Evolutionary conservation across 37 sponge, comb jelly and placozoan genomes (phyloP), one percentile per base, ranked within the genome.

Genomic region (Cliona cf. orientalis): DNA sequence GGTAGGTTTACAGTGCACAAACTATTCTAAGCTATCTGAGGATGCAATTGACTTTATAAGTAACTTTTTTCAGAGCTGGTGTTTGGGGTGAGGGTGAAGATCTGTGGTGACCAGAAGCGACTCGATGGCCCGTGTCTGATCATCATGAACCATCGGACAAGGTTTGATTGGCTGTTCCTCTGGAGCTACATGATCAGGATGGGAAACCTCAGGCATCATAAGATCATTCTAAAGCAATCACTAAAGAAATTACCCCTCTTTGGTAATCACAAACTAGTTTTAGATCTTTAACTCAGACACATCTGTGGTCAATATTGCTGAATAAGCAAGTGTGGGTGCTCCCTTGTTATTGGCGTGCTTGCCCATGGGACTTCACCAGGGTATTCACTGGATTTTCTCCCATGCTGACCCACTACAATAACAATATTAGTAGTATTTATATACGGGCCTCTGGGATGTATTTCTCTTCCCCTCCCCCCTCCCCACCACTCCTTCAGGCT

Each of bases 121-220:
- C 46, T 83, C 17, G 29, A 80, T 35, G 90, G 87, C 45, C 90
- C 91, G 3, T 92, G 86, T 79, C 23, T 97, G 42, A 90, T 97
- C 19, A 87, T 97, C 17, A 32, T 92, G 70, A 97, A 97, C 66
- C 98, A 97, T 59, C 87, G 96, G 23, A 97, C 98, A 37, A 63
- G 95, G 25, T 86, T 95, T 62, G 98, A 97, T 68, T 97, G 98
- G 98, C 49, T 95, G 85, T 90, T 95, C 43, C 40, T 92, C 5
- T 97, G 93, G 93, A 70, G 86, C 60, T 84, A 79, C 60, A 34
- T 95, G 38, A 34, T 92, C 7, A 67, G 92, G 29, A 72, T 78
- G 53, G 89, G 93, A 25, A 43, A 55, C 39, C 81, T 84, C 19
- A 39, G 22, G 6, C 49, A 80, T 11, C 74, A 69, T 41, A 92